Evolutionary conservation across 2,797 vertebrate species (phyloP).

Genomic region (Odontamblyopus rebecca): DNA sequence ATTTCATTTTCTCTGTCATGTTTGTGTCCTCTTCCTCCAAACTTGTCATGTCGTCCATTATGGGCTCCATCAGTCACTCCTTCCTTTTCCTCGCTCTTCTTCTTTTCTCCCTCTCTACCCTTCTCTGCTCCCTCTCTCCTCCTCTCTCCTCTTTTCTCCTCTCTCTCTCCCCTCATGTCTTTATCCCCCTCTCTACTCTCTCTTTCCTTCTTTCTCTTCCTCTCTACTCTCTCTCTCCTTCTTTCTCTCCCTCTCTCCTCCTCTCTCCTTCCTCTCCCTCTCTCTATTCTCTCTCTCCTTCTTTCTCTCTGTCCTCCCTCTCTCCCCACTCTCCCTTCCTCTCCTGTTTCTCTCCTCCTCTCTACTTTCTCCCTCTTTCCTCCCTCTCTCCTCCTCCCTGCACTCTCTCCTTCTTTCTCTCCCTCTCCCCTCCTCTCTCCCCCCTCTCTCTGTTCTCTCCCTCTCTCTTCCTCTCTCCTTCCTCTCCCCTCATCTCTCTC

Average conservation of each 20-base stretch:
- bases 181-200: conserved; percentile 25
- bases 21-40: background rate
- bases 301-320: no score
- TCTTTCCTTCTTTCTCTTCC: conserved; percentile 20
- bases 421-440: background rate
- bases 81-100: background rate
- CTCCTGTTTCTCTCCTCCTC: background rate
- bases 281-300: no score
- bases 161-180: background rate
- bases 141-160: background rate
- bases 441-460: no score
- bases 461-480: no score
- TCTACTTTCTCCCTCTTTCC: no score
- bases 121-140: background rate
- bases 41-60: background rate
- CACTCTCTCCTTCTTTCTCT: background rate
- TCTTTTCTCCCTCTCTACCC: background rate
- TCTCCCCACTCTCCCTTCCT: no score
- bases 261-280: no score
- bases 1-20: background rate
- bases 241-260: no score
- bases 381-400: background rate
- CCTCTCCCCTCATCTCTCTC: no score
- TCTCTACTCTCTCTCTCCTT: no score
- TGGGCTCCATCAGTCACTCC: background rate